Base-by-base conservation (phyloP, 1,140 invertebrate genomes). In the Aphaenogaster ashmeadi region DNA sequence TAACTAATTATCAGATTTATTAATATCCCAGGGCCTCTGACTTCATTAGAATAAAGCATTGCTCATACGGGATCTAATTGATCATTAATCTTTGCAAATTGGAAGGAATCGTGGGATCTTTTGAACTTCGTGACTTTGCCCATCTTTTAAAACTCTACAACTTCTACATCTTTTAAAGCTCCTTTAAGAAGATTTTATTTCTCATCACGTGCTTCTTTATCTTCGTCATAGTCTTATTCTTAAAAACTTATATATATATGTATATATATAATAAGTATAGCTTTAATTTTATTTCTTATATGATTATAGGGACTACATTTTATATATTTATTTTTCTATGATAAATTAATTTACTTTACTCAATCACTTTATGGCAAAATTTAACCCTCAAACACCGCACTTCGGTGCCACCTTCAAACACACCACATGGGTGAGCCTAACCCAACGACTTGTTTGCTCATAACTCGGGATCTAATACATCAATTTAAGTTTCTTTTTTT, bases 81-180 rank as follows among this genome's bases (percentile, higher is more conserved):
- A 90, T 90, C 87, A 54, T 90, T 91, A 90, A 90, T 90, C 90
- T 83, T 54, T 18, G 80, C 33, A 81, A 75, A 88, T 87, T 47
- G 66, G 54, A 58, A 62, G 64, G 36, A 74, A 69, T 79, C 50
- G 13, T 15, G 33, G 5, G 52, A 56, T 41, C 11, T 74, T 52
- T 0, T 1, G 33, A 69, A 60, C 36, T 44, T n/a, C 62, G 18
- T 27, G 41, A 27, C 33, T 50, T 18, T 47, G 21, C 5, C 27
- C 47, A 36, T 11, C 18, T 52, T 67, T 75, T 18, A 33, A 71
- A 66, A 36, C 15, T 67, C 64, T 44, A 21, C 9, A n/a, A 66
- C 18, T 41, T 66, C 5, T 38, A n/a, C 66, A 47, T 6, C 11
- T 41, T 58, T 75, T 13, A n/a, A 69, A 66, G 54, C 21, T 54